A percentile compares a stretch with the other conserved stretches of the same genome.
These are phyloP conservation scores for Ariolimax columbianus DNA, from an alignment of 2,888 invertebrate genomes.

Conservation along the genomic window DNA sequence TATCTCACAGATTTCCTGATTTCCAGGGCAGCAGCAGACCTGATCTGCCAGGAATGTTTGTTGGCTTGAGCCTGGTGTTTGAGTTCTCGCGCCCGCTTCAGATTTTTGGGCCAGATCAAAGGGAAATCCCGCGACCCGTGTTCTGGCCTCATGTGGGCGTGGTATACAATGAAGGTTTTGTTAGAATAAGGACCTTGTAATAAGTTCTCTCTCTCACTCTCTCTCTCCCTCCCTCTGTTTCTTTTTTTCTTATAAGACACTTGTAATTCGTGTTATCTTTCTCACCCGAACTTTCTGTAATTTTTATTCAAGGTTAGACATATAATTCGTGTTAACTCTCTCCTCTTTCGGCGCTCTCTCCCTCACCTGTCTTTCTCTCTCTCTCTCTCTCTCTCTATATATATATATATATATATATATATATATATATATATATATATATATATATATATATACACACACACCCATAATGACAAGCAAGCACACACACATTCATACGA, in stretches of 20 bases:
- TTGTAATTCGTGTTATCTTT: too few relatives aligned
- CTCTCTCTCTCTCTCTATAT: not conserved
- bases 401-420: too few relatives aligned
- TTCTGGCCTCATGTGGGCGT: not conserved
- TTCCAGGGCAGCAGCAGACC: not conserved
- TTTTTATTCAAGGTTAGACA: too few relatives aligned
- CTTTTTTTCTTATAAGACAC: too few relatives aligned
- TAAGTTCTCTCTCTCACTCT: not conserved
- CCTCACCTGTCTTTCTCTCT: not conserved
- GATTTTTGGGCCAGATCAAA: conserved; percentile 12
- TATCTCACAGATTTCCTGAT: not conserved
- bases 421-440: not conserved
- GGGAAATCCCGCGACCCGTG: not conserved
- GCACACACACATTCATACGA: not conserved
- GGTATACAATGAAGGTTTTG: not conserved
- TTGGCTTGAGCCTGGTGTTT: conserved; percentile 5
- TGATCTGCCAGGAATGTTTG: not conserved
- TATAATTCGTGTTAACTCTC: too few relatives aligned
- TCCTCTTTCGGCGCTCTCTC: too few relatives aligned
- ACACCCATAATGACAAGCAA: not conserved
- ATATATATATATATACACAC: not conserved
- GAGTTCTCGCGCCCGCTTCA: not conserved
- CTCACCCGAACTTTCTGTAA: too few relatives aligned
- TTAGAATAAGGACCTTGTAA: not conserved
- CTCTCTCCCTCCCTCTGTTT: not conserved